Conservation (phyloP, 2,113 vertebrate genomes). For the Fulica atra region DNA sequence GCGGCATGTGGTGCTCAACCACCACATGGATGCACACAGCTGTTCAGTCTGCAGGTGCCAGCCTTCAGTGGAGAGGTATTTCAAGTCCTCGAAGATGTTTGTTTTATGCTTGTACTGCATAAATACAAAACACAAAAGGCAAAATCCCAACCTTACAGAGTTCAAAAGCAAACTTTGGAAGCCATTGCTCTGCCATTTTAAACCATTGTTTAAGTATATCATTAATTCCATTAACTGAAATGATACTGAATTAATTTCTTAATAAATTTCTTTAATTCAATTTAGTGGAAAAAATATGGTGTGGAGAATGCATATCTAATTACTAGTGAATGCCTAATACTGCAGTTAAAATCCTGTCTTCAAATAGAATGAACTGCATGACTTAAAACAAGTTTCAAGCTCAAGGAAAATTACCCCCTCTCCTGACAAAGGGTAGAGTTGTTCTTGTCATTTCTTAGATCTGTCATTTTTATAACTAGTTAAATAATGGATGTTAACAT, state of each 20-base stretch:
- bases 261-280: background rate
- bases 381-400: background rate
- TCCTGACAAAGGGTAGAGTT: background rate
- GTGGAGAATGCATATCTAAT: background rate
- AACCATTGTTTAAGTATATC: background rate
- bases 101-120: background rate
- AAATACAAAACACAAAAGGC: background rate
- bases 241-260: background rate
- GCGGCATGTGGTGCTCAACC: no score
- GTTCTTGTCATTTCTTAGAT: background rate
- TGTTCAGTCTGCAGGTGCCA: background rate
- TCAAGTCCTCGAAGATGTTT: background rate
- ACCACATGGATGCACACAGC: background rate
- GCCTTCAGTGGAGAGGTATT: background rate
- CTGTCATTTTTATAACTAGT: background rate
- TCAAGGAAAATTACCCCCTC: background rate
- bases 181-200: background rate
- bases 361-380: background rate
- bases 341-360: background rate
- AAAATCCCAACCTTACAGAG: accelerated
- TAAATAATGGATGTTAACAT: background rate
- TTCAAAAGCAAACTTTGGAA: background rate
- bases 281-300: background rate
- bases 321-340: background rate
- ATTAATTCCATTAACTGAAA: background rate